Base-by-base conservation (phyloP, 2,113 vertebrate genomes). In the Oenanthe melanoleuca region DNA sequence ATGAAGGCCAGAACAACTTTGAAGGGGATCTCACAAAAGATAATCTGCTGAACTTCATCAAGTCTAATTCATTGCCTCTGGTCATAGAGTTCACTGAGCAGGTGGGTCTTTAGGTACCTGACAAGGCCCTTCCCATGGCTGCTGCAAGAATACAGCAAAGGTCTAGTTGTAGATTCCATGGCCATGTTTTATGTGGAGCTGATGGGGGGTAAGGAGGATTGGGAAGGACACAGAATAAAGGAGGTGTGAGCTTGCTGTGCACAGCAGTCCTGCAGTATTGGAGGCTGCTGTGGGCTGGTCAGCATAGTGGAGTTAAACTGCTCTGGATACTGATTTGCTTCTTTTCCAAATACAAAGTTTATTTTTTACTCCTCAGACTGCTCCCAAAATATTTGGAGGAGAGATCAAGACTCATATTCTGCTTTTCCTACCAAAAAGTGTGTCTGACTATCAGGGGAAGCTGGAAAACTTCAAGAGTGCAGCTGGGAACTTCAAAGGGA, bases 61-160 rank as follows among this genome's bases (percentile, higher is more conserved):
- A 98, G 97, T 94, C 98, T 89, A 99, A 99, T 97, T 98, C 99
- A 79, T 97, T 99, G 80, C 99, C 99, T 34, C 97, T 99, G 93
- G 99, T 99, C 96, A 99, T 99, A 5, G 99, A 99, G 97, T 99
- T 99, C 97, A 99, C 99, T 0, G 99, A 99, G 88, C 99, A 99
- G 99, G 99, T 99, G 96, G 63, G 82, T 37, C 8, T 47, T 57
- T 7, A 28, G n/a, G 1, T 17, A 4, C 8, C 3, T 33, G 56
- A 18, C 31, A 31, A 47, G 56, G 57, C 42, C 6, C 12, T 25
- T 55, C 26, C 44, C 1, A 0, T n/a, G 12, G 29, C 31, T 47
- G 5, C 64, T 21, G 4, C 19, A 5, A 13, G 40, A 45, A 11
- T 11, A 13, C 15, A 47, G 17, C 12, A 49, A 23, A 49, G 64